A percentile compares a stretch with the other conserved stretches of the same genome.
Evolutionary conservation across 2,797 vertebrate species (phyloP).

Genomic region (Poecilia wingei): DNA sequence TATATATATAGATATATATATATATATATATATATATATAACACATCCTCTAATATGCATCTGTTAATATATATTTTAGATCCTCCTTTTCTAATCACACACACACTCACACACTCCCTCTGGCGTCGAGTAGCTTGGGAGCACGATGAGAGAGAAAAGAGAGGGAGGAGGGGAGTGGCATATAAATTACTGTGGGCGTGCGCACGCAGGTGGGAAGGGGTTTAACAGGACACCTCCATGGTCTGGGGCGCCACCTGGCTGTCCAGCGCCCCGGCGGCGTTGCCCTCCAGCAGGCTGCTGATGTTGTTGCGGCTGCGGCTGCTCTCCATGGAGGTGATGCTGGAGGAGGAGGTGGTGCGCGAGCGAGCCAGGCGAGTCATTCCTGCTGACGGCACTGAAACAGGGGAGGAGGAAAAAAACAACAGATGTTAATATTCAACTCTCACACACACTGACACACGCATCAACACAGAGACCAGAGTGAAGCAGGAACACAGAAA

Average conservation of each 20-base stretch:
- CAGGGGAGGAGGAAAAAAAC: background rate
- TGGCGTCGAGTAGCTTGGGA: slow-evolving; percentile 45
- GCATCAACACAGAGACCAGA: background rate
- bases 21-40: slow-evolving; percentile 25
- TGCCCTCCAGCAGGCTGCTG: slow-evolving; percentile 88
- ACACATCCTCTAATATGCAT: slow-evolving; percentile 74
- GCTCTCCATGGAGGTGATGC: slow-evolving; percentile 90
- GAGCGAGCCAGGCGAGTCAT: slow-evolving; percentile 94
- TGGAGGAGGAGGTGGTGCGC: slow-evolving; percentile 92
- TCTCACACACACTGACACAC: background rate
- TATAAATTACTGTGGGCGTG: slow-evolving; percentile 69
- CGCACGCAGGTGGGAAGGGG: slow-evolving; percentile 16
- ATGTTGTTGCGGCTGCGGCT: slow-evolving; percentile 87
- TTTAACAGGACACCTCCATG: slow-evolving; percentile 97
- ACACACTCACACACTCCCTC: slow-evolving; percentile 49
- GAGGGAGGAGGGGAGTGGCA: slow-evolving; percentile 37
- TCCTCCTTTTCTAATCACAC: slow-evolving; percentile 73
- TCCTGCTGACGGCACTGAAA: slow-evolving; percentile 89
- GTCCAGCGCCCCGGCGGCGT: slow-evolving; percentile 79
- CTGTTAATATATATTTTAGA: slow-evolving; percentile 73
- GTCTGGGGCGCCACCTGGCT: slow-evolving; percentile 87
- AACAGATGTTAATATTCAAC: slow-evolving; percentile 40
- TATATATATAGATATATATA: too few species aligned
- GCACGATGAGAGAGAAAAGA: slow-evolving; percentile 31
- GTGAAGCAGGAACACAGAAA: slow-evolving; percentile 16